Percentiles rank a stretch among this genome's conserved stretches.
Evolutionary conservation across 2,797 vertebrate species (phyloP).

Genomic region (Paedocypris micromegethes): DNA sequence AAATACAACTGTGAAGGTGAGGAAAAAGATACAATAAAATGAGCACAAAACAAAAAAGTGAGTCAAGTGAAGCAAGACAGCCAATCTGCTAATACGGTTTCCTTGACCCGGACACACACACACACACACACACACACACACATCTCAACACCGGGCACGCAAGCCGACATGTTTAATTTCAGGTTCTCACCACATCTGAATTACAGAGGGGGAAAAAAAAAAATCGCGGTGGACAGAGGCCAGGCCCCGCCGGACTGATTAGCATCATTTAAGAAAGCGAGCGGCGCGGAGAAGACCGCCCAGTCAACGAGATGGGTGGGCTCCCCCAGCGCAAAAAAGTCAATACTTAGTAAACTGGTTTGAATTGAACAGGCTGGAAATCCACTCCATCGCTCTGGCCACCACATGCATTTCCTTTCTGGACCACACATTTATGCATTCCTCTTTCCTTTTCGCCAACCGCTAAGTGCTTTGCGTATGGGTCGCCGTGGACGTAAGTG

Average conservation of each 20-base stretch:
- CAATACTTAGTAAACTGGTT: conserved; percentile 81
- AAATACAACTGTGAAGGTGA: too few relatives aligned
- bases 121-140: conserved; percentile 21
- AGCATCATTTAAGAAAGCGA: conserved; percentile 94
- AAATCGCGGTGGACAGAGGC: conserved; percentile 85
- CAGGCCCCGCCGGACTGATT: conserved; percentile 94
- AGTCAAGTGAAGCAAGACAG: too few relatives aligned
- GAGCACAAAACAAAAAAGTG: too few relatives aligned
- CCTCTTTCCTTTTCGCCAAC: conserved; percentile 45
- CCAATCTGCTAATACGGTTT: conserved; percentile 66
- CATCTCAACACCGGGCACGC: conserved; percentile 47
- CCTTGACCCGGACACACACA: conserved; percentile 43
- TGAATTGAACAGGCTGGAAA: conserved; percentile 77
- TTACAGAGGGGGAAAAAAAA: conserved; percentile 67
- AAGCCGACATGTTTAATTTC: conserved; percentile 89
- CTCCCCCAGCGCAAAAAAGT: conserved; percentile 79
- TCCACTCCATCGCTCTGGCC: conserved; percentile 66
- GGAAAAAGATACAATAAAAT: too few relatives aligned
- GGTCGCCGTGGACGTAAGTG: conserved; percentile 35
- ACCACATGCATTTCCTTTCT: conserved; percentile 42
- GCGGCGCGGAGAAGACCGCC: conserved; percentile 67
- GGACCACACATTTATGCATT: conserved; percentile 28
- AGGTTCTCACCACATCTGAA: conserved; percentile 94
- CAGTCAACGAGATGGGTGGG: conserved; percentile 85
- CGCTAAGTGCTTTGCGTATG: conserved; percentile 31